These are phyloP conservation scores for Cryptotermes secundus DNA, from an alignment of 1,140 invertebrate species.

Conservation along the genomic window DNA sequence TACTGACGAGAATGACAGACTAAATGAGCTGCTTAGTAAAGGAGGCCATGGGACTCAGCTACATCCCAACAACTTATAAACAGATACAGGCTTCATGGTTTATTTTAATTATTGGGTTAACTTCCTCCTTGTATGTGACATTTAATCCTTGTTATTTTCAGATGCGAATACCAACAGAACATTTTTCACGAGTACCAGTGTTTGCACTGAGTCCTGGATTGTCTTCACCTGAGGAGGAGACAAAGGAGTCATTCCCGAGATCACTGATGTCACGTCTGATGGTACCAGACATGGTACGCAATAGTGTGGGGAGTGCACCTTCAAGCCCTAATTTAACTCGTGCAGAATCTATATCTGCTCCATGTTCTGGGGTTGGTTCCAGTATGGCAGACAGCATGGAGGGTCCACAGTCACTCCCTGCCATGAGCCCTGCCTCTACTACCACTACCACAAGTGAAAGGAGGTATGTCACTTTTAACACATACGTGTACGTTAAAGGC, in stretches of 20 bases:
- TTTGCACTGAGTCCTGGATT: conserved; percentile 85
- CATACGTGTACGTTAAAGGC: neutral
- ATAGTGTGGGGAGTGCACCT: conserved; percentile 63
- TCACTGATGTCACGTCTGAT: conserved; percentile 60
- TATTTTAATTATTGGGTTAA: too few species aligned
- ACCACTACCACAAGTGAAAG: conserved; percentile 42
- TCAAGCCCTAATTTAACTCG: conserved; percentile 62
- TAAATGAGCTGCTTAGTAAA: too few species aligned
- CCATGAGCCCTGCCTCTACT: conserved; percentile 44
- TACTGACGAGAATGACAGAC: too few species aligned
- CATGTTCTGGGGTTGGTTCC: conserved; percentile 44
- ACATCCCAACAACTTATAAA: too few species aligned
- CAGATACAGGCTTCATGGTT: too few species aligned
- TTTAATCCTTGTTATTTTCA: conserved; percentile 45
- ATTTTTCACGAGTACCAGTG: conserved; percentile 93
- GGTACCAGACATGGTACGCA: conserved; percentile 53
- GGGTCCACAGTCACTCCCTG: conserved; percentile 55
- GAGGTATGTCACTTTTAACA: conserved; percentile 23
- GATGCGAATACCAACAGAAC: conserved; percentile 95
- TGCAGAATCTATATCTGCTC: conserved; percentile 40
- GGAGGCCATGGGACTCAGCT: too few species aligned
- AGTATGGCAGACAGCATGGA: conserved; percentile 51
- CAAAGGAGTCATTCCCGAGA: conserved; percentile 59
- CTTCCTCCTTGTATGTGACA: too few species aligned
- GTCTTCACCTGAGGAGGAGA: conserved; percentile 61